A percentile compares a stretch with the other conserved stretches of the same genome.
phyloP scores from a whole-genome alignment of 1,140 invertebrate genomes.

The Leptoteleia sp. region DNA sequence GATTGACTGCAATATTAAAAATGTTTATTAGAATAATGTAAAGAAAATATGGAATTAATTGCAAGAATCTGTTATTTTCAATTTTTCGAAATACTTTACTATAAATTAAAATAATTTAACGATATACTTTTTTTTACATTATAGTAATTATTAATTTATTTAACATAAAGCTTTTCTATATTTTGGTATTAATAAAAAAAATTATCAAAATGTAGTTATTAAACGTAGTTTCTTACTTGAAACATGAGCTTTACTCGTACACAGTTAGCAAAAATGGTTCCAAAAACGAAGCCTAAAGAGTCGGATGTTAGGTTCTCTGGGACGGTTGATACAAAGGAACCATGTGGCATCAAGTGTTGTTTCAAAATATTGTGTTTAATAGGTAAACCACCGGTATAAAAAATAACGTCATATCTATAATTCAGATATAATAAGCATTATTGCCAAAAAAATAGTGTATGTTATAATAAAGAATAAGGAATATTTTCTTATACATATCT shows the following conservation, averaged over 20 bases:
- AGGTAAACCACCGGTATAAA: conserved; percentile 80
- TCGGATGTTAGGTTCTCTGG: conserved; percentile 82
- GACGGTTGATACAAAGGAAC: conserved; percentile 80
- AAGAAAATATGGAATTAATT: too few species aligned
- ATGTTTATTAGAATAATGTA: too few species aligned
- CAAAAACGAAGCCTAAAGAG: conserved; percentile 82
- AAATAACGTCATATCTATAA: conserved; percentile 82
- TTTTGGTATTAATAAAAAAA: not conserved
- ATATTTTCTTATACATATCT: too few species aligned
- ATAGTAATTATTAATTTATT: too few species aligned
- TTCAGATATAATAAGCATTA: not conserved
- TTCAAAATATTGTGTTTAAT: conserved; percentile 79
- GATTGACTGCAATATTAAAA: conserved; percentile 71
- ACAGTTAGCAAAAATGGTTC: conserved; percentile 79
- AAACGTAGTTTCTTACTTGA: conserved; percentile 75
- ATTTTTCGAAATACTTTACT: too few species aligned
- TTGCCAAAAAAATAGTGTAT: too few species aligned
- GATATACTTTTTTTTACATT: too few species aligned
- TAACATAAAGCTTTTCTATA: not conserved
- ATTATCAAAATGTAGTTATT: too few species aligned
- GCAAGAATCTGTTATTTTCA: too few species aligned
- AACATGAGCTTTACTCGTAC: conserved; percentile 78
- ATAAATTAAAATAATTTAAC: too few species aligned
- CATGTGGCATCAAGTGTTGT: conserved; percentile 77
- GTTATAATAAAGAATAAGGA: too few species aligned